These are phyloP conservation scores for Meloe dianella DNA, from an alignment of 2,888 invertebrate genomes.

Conservation along the genomic window DNA sequence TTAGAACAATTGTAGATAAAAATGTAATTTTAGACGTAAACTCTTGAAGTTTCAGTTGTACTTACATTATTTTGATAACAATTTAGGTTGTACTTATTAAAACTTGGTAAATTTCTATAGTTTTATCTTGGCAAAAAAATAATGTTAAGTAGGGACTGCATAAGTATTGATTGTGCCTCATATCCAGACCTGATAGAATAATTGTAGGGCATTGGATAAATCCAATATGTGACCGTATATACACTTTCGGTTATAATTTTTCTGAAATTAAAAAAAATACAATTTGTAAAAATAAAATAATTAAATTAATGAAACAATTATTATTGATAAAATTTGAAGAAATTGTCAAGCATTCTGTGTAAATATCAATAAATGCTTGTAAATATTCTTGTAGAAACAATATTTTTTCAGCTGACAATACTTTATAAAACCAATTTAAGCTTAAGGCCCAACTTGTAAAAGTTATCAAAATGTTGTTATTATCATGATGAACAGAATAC, in stretches of 20 bases:
- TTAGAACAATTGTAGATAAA: background rate
- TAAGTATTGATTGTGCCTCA: constrained; percentile 45
- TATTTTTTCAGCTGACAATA: constrained; percentile 59
- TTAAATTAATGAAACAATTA: constrained; percentile 15
- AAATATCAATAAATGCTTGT: constrained; percentile 30
- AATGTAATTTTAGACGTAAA: background rate
- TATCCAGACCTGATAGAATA: constrained; percentile 41
- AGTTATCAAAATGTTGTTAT: constrained; percentile 19
- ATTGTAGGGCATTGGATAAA: constrained; percentile 26
- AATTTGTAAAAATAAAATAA: background rate
- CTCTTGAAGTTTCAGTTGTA: background rate
- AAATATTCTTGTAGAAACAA: constrained; percentile 46
- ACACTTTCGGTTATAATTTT: background rate
- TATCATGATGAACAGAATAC: constrained; percentile 21
- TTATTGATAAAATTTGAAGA: background rate
- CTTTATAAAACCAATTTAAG: constrained; percentile 26
- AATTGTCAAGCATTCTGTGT: constrained; percentile 25
- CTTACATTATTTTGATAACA: background rate
- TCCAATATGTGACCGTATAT: background rate
- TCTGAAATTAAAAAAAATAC: background rate
- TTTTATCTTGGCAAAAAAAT: background rate
- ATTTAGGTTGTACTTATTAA: constrained; percentile 3
- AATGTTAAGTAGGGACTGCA: constrained; percentile 23
- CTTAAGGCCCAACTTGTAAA: constrained; percentile 26
- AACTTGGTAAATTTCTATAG: background rate